Conservation (phyloP, 2,797 vertebrate genomes). For the Syncerus caffer region DNA sequence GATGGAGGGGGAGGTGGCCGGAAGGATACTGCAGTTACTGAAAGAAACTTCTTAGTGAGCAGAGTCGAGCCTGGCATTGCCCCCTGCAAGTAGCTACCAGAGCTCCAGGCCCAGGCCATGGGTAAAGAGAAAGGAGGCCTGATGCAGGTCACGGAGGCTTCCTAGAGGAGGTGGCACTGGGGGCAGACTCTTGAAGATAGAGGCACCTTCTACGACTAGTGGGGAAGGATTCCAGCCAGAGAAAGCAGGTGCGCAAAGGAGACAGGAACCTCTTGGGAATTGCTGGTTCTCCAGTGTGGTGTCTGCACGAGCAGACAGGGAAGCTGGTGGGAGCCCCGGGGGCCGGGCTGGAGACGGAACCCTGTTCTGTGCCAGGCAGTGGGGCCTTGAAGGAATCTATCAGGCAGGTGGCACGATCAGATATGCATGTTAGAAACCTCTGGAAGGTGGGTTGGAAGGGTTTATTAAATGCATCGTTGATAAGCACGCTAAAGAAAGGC, state of each 20-base stretch:
- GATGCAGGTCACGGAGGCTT: neutral
- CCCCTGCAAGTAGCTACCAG: neutral
- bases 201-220: too few relatives aligned
- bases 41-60: neutral
- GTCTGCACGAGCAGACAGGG: neutral
- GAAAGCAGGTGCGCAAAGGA: neutral
- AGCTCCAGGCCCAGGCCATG: neutral
- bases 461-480: neutral
- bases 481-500: neutral
- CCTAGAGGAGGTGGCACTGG: neutral
- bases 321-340: rapidly evolving
- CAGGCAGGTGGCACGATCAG: rapidly evolving
- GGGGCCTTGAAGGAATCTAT: neutral
- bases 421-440: neutral
- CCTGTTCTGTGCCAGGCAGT: neutral
- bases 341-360: rapidly evolving
- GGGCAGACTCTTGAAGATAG: neutral
- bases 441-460: neutral
- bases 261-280: neutral
- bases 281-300: neutral
- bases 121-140: neutral
- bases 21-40: neutral
- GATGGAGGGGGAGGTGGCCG: neutral
- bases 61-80: neutral
- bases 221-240: neutral